Percentiles rank a stretch among this genome's conserved stretches.
Evolutionary conservation across 2,113 vertebrate species (phyloP).

Genomic region (Platycercus adscitus): DNA sequence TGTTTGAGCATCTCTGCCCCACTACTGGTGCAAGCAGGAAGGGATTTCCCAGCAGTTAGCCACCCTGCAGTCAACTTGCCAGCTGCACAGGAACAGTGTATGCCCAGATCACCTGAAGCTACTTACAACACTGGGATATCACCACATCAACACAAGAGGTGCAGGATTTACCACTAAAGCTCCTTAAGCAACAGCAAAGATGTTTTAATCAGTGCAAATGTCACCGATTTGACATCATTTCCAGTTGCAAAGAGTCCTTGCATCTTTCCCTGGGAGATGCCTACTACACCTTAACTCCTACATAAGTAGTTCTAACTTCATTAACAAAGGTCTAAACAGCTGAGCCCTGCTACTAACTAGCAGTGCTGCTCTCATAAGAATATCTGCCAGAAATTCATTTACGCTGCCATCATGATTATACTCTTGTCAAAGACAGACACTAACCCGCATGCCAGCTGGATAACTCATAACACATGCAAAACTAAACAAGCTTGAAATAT

Average conservation of each 20-base stretch:
- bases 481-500: not conserved
- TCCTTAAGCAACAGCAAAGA: not conserved
- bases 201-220: not conserved
- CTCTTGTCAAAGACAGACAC: not conserved
- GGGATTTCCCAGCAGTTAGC: not conserved
- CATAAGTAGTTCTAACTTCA: not conserved
- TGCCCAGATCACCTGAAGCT: not conserved
- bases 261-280: not conserved
- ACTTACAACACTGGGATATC: not conserved
- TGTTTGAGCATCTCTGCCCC: not conserved
- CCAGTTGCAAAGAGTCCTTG: not conserved
- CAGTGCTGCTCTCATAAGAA: not conserved
- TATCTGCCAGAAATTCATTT: not conserved
- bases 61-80: not conserved
- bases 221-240: not conserved
- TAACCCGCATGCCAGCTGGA: not conserved
- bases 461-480: not conserved
- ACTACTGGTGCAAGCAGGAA: not conserved
- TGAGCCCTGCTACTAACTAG: not conserved
- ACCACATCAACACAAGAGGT: not conserved
- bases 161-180: not conserved
- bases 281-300: not conserved
- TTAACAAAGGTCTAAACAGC: not conserved
- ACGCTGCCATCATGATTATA: not conserved
- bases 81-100: not conserved